Base-by-base conservation (phyloP, 2,113 vertebrate genomes). In the Picathartes gymnocephalus region DNA sequence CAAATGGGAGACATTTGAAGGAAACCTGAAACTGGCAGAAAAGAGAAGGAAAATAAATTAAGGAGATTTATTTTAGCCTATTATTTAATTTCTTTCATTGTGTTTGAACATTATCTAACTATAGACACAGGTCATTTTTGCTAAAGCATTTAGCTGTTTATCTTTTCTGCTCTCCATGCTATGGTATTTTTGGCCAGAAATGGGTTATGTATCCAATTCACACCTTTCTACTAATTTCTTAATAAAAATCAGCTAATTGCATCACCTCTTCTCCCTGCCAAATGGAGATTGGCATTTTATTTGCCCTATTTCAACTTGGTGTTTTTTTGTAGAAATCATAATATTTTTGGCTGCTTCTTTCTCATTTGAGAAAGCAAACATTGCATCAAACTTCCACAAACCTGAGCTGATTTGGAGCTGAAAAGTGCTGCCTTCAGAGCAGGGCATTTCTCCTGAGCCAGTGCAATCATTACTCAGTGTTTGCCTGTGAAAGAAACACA, bases 291-390 rank as follows among this genome's bases (percentile, higher is more conserved):
- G 39, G n/a, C 39, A 20, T 94, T 95, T 94, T 62, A 83, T 31
- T 92, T 93, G 82, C 79, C 56, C 60, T 33, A 4, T 33, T 77
- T 44, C 48, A 44, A 13, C 44, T 62, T 70, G 74, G 18, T 19
- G 18, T 45, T 51, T 96, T 95, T 92, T 62, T 86, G 72, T 37
- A 81, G 57, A 82, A 94, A 81, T 23, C 44, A 27, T 79, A 70
- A 73, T 66, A 76, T 70, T 95, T 95, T 92, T 93, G 87, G 74
- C 64, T 39, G 53, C 58, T 95, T 93, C 93, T 93, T 82, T 70
- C 93, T 80, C 58, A 31, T 70, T 96, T 94, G 81, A 71, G 90
- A 94, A 90, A 92, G 69, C 13, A 95, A 95, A 88, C 85, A 69
- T 82, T 88, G 57, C 35, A 58, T 30, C 62, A 91, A 90, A 25